Evolutionary conservation across 2,888 invertebrate species (phyloP).

Genomic region (Azorinus chamasolen): DNA sequence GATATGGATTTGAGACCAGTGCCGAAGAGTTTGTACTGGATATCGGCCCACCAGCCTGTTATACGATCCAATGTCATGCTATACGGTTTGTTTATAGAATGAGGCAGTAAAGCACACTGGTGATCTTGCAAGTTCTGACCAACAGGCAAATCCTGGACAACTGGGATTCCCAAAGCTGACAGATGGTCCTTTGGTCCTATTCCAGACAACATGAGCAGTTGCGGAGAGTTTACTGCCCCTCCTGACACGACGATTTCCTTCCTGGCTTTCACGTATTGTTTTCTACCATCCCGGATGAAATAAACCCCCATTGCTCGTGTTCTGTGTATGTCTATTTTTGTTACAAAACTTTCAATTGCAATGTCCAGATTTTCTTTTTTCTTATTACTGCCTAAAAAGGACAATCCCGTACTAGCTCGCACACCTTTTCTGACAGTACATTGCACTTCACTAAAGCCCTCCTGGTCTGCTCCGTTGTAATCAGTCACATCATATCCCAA

Average conservation of each 20-base stretch:
- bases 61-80: background rate
- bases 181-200: conserved; percentile 84
- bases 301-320: conserved; percentile 18
- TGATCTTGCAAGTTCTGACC: conserved; percentile 82
- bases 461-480: conserved; percentile 71
- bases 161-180: conserved; percentile 77
- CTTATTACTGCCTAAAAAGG: conserved; percentile 11
- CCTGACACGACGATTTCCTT: conserved; percentile 82
- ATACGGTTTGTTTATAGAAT: background rate
- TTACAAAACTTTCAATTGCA: conserved; percentile 13
- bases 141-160: conserved; percentile 79
- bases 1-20: conserved; percentile 4
- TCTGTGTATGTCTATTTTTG: conserved; percentile 17
- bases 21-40: conserved; percentile 17
- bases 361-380: conserved; percentile 14
- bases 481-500: conserved; percentile 88
- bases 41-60: background rate
- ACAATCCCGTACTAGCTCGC: conserved; percentile 23
- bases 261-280: conserved; percentile 16
- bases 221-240: conserved; percentile 84
- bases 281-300: conserved; percentile 12
- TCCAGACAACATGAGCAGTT: conserved; percentile 84
- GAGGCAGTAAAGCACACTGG: conserved; percentile 24
- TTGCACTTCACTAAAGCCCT: conserved; percentile 43
- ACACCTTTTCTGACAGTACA: conserved; percentile 67